Evolutionary conservation across 2,113 vertebrate genomes (phyloP).

Genomic region (Macaca nemestrina): DNA sequence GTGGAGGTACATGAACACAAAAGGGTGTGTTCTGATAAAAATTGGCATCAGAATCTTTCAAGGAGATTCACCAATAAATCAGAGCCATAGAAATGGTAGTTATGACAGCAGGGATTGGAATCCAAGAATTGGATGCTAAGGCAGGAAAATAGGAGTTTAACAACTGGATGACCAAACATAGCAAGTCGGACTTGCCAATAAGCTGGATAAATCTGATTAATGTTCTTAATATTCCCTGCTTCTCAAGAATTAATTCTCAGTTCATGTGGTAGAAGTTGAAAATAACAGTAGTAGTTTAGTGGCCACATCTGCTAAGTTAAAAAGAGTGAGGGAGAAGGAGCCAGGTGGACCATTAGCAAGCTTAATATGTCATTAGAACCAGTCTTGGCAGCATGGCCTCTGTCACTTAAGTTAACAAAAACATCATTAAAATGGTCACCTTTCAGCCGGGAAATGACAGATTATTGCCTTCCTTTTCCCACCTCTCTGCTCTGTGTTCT

Average conservation of each 20-base stretch:
- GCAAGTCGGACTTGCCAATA: neutral
- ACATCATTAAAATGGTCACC: constrained; percentile 36
- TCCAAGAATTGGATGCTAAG: neutral
- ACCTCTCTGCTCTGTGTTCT: neutral
- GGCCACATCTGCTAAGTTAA: constrained; percentile 24
- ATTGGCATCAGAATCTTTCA: neutral
- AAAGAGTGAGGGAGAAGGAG: neutral
- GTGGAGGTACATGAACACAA: neutral
- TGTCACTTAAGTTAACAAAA: constrained; percentile 44
- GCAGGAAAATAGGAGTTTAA: neutral
- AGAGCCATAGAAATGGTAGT: neutral
- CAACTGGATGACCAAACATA: neutral
- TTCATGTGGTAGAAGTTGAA: neutral
- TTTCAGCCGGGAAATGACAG: constrained; percentile 37
- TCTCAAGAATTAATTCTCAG: neutral
- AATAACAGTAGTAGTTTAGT: neutral
- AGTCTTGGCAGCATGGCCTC: neutral
- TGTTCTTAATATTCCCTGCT: neutral
- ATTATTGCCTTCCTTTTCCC: constrained; percentile 14
- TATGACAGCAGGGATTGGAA: neutral
- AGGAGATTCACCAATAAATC: neutral
- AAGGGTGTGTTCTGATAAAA: neutral
- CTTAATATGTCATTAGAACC: constrained; percentile 46
- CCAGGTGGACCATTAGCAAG: neutral
- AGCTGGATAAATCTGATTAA: neutral